Evolutionary conservation across 2,888 invertebrate species (phyloP).

Genomic region (Euspilapteryx auroguttella): DNA sequence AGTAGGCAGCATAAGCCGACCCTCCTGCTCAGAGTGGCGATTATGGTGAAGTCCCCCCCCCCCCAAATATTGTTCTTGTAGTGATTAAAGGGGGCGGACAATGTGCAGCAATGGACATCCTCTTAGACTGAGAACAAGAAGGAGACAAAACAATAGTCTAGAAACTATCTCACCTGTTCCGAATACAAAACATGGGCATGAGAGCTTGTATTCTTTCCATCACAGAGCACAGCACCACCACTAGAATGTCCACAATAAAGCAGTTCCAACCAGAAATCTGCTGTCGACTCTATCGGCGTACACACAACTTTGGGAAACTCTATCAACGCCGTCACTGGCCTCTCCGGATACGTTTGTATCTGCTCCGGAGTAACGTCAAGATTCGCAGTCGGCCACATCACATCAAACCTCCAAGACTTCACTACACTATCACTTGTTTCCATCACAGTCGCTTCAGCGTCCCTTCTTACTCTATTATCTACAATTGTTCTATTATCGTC

Average conservation of each 20-base stretch:
- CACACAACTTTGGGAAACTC: constrained; percentile 77
- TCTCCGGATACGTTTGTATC: constrained; percentile 78
- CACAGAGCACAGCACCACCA: constrained; percentile 70
- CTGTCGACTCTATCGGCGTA: constrained; percentile 59
- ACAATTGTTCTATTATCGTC: too few relatives aligned
- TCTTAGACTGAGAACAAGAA: too few relatives aligned
- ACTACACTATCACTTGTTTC: constrained; percentile 42
- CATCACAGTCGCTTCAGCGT: constrained; percentile 27
- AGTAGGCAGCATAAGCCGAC: too few relatives aligned
- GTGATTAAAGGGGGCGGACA: too few relatives aligned
- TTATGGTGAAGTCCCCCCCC: too few relatives aligned
- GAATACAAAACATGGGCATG: constrained; percentile 70
- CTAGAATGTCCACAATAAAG: constrained; percentile 75
- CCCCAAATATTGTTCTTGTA: too few relatives aligned
- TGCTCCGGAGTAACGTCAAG: constrained; percentile 74
- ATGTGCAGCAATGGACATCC: too few relatives aligned
- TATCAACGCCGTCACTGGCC: constrained; percentile 71
- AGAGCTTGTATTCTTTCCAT: constrained; percentile 56
- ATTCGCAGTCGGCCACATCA: constrained; percentile 78
- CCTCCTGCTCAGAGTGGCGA: too few relatives aligned
- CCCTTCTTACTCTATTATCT: constrained; percentile 15
- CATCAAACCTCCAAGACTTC: constrained; percentile 68
- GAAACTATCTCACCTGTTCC: constrained; percentile 73
- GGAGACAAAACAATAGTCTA: too few relatives aligned
- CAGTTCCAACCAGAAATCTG: constrained; percentile 77